These are phyloP conservation scores for Agriotes lineatus DNA, from an alignment of 2,888 invertebrate genomes.

Conservation along the genomic window DNA sequence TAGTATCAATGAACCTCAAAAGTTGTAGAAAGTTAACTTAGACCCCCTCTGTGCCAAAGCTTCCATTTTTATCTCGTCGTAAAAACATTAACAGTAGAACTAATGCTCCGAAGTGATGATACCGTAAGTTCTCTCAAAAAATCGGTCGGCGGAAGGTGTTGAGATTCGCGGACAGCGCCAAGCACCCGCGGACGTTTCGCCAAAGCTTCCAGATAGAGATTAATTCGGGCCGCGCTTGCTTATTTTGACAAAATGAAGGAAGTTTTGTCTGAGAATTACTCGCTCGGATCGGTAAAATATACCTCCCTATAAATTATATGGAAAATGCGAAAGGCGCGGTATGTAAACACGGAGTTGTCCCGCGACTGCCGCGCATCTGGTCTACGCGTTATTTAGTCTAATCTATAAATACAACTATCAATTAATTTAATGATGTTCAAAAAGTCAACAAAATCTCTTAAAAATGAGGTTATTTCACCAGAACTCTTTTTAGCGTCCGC, in stretches of 20 bases:
- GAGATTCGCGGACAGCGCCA: background rate
- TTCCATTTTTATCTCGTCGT: too few relatives aligned
- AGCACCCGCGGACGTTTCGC: slow-evolving; percentile 4
- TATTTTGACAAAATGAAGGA: slow-evolving; percentile 27
- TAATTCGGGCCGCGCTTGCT: background rate
- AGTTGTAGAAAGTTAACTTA: too few relatives aligned
- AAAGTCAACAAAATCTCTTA: slow-evolving; percentile 59
- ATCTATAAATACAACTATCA: slow-evolving; percentile 63
- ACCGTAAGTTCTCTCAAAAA: background rate
- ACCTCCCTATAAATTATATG: slow-evolving; percentile 31
- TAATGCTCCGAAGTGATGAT: background rate
- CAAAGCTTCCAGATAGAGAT: background rate
- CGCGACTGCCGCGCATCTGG: slow-evolving; percentile 42
- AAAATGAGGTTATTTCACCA: slow-evolving; percentile 60
- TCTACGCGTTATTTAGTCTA: slow-evolving; percentile 61
- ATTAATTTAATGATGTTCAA: slow-evolving; percentile 63
- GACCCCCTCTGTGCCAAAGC: too few relatives aligned
- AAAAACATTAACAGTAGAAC: background rate
- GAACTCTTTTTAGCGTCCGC: slow-evolving; percentile 48
- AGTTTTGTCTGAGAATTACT: slow-evolving; percentile 26
- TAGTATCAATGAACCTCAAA: too few relatives aligned
- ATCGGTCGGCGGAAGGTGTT: background rate
- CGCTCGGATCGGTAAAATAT: slow-evolving; percentile 24
- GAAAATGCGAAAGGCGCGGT: slow-evolving; percentile 33
- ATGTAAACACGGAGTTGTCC: slow-evolving; percentile 40